These are phyloP conservation scores for Leucoraja ocellata DNA, from an alignment of 2,797 vertebrate genomes.

Conservation along the genomic window DNA sequence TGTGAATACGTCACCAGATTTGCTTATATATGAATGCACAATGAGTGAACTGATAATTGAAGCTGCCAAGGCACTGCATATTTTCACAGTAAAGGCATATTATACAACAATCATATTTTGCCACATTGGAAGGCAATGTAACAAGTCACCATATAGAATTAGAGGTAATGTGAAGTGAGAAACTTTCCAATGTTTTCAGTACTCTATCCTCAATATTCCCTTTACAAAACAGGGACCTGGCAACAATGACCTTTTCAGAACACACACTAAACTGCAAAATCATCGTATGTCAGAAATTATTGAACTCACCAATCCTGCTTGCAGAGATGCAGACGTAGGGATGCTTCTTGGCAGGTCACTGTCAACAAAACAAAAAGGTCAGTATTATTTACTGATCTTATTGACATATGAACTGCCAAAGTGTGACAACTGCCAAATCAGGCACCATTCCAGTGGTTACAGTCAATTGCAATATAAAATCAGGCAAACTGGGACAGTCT, in stretches of 20 bases:
- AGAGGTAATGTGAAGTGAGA: background rate
- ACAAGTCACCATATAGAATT: background rate
- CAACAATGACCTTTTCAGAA: background rate
- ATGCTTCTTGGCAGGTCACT: conserved; percentile 45
- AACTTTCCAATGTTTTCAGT: background rate
- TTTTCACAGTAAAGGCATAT: background rate
- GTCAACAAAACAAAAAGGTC: conserved; percentile 40
- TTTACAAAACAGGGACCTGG: background rate
- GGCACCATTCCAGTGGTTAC: background rate
- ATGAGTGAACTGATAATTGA: background rate
- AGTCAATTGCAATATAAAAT: background rate
- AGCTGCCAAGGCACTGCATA: background rate
- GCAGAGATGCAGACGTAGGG: conserved; percentile 59
- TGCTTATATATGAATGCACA: background rate
- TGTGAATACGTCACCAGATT: background rate
- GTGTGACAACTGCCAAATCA: background rate
- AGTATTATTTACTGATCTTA: background rate
- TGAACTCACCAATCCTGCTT: conserved; percentile 60
- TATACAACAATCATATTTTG: background rate
- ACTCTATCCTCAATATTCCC: background rate
- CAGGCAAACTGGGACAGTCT: background rate
- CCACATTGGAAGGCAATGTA: background rate
- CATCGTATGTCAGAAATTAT: background rate
- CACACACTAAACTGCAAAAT: background rate
- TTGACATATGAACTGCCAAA: background rate